These are phyloP conservation scores for Podargus strigoides DNA, from an alignment of 2,797 vertebrate species.

Conservation along the genomic window DNA sequence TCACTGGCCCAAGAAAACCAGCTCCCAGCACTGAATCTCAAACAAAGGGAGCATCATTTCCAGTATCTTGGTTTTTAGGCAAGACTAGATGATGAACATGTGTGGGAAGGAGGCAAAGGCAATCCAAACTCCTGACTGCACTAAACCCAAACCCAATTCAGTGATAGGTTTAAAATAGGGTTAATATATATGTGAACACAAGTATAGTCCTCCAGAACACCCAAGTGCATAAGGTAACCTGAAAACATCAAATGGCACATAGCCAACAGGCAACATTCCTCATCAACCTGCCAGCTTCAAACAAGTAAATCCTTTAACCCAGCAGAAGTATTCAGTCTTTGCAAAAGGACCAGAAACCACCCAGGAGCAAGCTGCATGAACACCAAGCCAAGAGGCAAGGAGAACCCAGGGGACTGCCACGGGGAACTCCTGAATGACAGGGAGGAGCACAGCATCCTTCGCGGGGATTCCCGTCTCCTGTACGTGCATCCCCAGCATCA, in stretches of 20 bases:
- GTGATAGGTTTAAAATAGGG: background rate
- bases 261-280: background rate
- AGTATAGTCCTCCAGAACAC: background rate
- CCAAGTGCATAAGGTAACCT: background rate
- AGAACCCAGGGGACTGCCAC: conserved; percentile 45
- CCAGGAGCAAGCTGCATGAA: conserved; percentile 30
- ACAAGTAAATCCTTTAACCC: background rate
- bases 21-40: background rate
- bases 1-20: background rate
- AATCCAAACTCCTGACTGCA: conserved; percentile 12
- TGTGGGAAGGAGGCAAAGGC: background rate
- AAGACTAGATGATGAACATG: rapidly evolving
- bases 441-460: conserved; percentile 45
- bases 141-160: background rate
- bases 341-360: background rate
- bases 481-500: conserved; percentile 61
- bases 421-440: conserved; percentile 68
- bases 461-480: conserved; percentile 73
- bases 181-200: background rate
- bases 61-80: background rate
- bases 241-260: background rate
- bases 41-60: background rate
- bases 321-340: background rate
- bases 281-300: background rate
- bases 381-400: background rate